A percentile compares a stretch with the other conserved stretches of the same genome.
These are phyloP conservation scores for Beaufortia kweichowensis DNA, from an alignment of 2,113 vertebrate species.

Conservation along the genomic window DNA sequence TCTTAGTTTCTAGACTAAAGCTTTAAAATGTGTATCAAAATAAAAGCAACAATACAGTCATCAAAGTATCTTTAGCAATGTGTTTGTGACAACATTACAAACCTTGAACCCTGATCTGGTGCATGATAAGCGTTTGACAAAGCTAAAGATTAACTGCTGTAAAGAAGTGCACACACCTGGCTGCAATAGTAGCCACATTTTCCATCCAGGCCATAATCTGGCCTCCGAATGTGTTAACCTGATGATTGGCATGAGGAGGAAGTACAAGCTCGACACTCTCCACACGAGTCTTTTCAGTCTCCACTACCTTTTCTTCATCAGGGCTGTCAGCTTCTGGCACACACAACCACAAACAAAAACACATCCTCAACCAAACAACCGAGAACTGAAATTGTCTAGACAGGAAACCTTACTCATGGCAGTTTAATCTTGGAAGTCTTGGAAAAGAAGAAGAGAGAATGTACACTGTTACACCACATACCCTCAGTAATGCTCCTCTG, in stretches of 20 bases:
- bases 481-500: slow-evolving; percentile 61
- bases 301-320: slow-evolving; percentile 73
- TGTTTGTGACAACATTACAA: slow-evolving; percentile 20
- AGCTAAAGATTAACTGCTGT: slow-evolving; percentile 47
- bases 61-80: not conserved
- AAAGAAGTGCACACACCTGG: slow-evolving; percentile 75
- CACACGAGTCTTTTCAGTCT: slow-evolving; percentile 82
- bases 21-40: too few species aligned
- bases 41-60: not conserved
- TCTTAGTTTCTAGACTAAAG: too few species aligned
- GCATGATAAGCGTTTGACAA: not conserved
- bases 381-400: not conserved
- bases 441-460: too few species aligned
- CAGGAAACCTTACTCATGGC: not conserved
- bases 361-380: not conserved
- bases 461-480: slow-evolving; percentile 3
- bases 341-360: not conserved
- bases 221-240: slow-evolving; percentile 94
- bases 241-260: slow-evolving; percentile 94
- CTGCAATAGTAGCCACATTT: slow-evolving; percentile 94
- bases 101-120: slow-evolving; percentile 42
- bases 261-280: slow-evolving; percentile 96
- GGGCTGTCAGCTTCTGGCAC: slow-evolving; percentile 57
- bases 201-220: slow-evolving; percentile 99
- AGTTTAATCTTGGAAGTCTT: not conserved